These are phyloP conservation scores for Labroides dimidiatus DNA, from an alignment of 2,797 vertebrate species.

Conservation along the genomic window DNA sequence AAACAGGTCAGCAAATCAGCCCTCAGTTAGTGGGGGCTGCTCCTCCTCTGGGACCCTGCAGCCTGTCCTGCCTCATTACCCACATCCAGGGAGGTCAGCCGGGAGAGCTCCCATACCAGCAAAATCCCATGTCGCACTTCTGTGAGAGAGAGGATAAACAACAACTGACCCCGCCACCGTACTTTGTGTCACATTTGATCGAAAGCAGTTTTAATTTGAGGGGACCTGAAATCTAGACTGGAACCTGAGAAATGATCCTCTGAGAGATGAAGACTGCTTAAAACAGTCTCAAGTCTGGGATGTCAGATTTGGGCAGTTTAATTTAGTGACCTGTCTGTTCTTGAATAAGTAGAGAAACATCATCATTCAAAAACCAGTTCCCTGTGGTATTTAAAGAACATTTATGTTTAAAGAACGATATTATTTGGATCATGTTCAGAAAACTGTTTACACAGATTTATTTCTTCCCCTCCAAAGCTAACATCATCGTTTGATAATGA, in stretches of 20 bases:
- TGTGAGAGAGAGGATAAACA: conserved; percentile 30
- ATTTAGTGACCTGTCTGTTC: too few relatives aligned
- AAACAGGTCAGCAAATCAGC: conserved; percentile 1
- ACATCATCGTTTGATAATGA: too few relatives aligned
- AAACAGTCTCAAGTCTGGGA: neutral
- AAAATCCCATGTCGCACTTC: conserved; percentile 39
- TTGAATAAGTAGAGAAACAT: too few relatives aligned
- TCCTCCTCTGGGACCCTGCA: conserved; percentile 37
- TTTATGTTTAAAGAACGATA: too few relatives aligned
- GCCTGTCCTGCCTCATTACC: conserved; percentile 57
- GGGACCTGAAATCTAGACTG: conserved; percentile 21
- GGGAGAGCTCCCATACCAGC: conserved; percentile 6
- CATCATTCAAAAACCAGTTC: too few relatives aligned
- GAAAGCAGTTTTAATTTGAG: neutral
- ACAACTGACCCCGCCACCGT: conserved; percentile 10
- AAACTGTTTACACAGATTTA: too few relatives aligned
- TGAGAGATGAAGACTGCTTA: neutral
- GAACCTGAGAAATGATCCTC: neutral
- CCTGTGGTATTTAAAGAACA: too few relatives aligned
- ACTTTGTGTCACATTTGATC: conserved; percentile 22
- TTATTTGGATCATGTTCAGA: too few relatives aligned
- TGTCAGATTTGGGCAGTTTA: neutral
- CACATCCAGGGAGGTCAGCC: conserved; percentile 45
- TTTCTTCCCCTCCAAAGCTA: too few relatives aligned
- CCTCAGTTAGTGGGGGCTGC: neutral